Evolutionary conservation across 2,888 invertebrate genomes (phyloP).

Genomic region (Parnassius orleans): DNA sequence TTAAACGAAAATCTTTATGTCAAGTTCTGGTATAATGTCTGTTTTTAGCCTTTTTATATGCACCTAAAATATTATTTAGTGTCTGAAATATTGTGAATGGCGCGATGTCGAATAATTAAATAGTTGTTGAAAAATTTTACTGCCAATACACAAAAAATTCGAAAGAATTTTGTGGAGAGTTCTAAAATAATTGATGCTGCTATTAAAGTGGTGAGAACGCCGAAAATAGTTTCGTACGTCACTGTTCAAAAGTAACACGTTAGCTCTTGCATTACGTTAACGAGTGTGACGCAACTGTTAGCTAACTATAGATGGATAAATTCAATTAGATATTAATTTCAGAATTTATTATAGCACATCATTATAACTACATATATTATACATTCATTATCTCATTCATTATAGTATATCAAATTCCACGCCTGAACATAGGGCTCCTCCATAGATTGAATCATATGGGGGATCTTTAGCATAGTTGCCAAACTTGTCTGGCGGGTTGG

Average conservation of each 20-base stretch:
- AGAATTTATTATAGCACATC: too few species aligned
- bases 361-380: too few species aligned
- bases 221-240: slow-evolving; percentile 68
- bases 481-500: too few species aligned
- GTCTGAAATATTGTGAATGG: neutral
- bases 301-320: slow-evolving; percentile 12
- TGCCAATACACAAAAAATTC: slow-evolving; percentile 42
- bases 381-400: too few species aligned
- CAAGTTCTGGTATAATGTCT: too few species aligned
- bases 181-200: slow-evolving; percentile 68
- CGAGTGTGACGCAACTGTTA: slow-evolving; percentile 48
- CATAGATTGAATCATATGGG: too few species aligned
- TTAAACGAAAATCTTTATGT: slow-evolving; percentile 13
- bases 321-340: too few species aligned
- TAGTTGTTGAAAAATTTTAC: slow-evolving; percentile 12
- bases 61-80: neutral
- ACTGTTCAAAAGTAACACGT: slow-evolving; percentile 53
- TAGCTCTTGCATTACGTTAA: slow-evolving; percentile 45
- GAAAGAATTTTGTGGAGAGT: slow-evolving; percentile 60
- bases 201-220: slow-evolving; percentile 64
- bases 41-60: neutral
- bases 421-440: too few species aligned
- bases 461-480: too few species aligned
- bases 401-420: too few species aligned
- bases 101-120: slow-evolving; percentile 3